A percentile compares a stretch with the other conserved stretches of the same genome.
phyloP scores from a whole-genome alignment of 2,113 vertebrate species.

The Aythya baeri region DNA sequence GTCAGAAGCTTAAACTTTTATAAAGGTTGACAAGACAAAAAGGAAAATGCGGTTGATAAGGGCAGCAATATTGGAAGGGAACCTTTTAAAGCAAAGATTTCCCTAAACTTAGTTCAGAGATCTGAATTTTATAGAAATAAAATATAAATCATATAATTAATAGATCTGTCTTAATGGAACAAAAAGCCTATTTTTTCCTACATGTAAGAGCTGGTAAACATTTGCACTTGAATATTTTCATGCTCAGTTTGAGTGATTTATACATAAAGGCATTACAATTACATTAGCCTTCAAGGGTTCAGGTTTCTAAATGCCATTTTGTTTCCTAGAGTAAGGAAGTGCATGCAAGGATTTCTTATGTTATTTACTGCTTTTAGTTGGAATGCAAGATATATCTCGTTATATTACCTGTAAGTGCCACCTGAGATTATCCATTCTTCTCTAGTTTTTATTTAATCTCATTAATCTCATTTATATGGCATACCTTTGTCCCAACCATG shows the following conservation, averaged over 20 bases:
- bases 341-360: neutral
- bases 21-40: neutral
- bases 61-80: neutral
- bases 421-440: too few species aligned
- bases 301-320: neutral
- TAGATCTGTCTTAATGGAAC: neutral
- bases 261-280: neutral
- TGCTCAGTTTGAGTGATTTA: neutral
- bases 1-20: constrained; percentile 10
- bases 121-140: neutral
- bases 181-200: neutral
- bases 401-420: neutral
- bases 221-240: constrained; percentile 2
- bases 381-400: neutral
- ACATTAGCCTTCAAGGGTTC: neutral
- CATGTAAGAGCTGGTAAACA: neutral
- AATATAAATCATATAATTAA: neutral
- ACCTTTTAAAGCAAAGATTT: constrained; percentile 3
- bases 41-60: constrained; percentile 4
- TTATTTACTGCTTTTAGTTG: neutral
- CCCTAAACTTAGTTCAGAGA: neutral
- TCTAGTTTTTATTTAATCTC: too few species aligned
- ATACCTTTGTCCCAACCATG: neutral
- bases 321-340: neutral
- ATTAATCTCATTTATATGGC: neutral